Conservation (phyloP, 2,113 vertebrate genomes). For the Grammomys dolichurus region DNA sequence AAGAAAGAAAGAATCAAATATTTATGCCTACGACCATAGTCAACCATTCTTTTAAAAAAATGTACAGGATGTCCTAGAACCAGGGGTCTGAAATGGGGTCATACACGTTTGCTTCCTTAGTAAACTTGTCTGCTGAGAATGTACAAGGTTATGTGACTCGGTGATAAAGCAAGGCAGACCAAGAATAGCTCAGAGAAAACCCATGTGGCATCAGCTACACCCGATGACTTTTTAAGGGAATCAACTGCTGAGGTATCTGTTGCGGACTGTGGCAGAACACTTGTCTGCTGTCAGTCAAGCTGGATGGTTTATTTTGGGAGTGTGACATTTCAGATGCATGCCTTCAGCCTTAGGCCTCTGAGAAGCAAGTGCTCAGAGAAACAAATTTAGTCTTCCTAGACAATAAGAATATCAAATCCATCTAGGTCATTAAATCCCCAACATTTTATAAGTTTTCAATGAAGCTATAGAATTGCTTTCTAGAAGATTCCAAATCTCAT, state of each 20-base stretch:
- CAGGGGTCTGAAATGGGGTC: constrained; percentile 47
- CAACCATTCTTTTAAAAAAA: constrained; percentile 6
- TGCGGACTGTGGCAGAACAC: constrained; percentile 94
- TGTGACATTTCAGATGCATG: constrained; percentile 91
- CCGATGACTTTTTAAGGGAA: constrained; percentile 99
- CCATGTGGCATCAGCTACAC: constrained; percentile 89
- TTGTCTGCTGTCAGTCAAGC: constrained; percentile 97
- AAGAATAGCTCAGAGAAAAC: constrained; percentile 98
- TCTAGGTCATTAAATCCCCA: constrained; percentile 39
- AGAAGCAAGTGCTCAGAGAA: constrained; percentile 77
- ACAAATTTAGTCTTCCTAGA: constrained; percentile 52
- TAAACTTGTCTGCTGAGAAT: constrained; percentile 75
- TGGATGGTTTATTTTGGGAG: constrained; percentile 92
- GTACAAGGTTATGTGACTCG: constrained; percentile 91
- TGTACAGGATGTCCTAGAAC: constrained; percentile 34
- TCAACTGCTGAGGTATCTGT: constrained; percentile 93
- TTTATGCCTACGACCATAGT: background rate
- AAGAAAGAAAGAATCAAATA: background rate
- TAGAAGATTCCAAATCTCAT: constrained; percentile 62
- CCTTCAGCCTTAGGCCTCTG: constrained; percentile 86
- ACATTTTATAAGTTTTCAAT: constrained; percentile 49
- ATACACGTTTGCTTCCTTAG: constrained; percentile 77
- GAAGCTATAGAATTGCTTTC: constrained; percentile 49
- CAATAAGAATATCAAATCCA: background rate
- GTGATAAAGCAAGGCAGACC: constrained; percentile 89